A percentile compares a stretch with the other conserved stretches of the same genome.
Evolutionary conservation across 2,797 vertebrate species (phyloP).

Genomic region (Oryzias dopingdopingensis): DNA sequence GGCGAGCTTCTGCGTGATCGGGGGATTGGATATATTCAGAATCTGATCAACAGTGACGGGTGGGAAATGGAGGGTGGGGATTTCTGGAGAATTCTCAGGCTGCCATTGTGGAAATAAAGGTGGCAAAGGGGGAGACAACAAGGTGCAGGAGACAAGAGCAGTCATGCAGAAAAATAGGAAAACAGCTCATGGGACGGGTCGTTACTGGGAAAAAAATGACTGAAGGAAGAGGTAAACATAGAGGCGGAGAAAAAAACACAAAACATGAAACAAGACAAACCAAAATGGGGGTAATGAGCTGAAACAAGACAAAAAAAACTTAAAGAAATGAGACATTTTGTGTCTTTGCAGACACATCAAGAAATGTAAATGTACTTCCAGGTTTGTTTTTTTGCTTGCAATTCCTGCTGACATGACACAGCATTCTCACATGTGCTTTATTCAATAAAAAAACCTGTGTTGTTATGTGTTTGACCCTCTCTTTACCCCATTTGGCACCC

Average conservation of each 20-base stretch:
- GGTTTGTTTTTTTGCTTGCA: too few species aligned
- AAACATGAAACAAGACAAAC: not conserved
- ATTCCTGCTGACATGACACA: too few species aligned
- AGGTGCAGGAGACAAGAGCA: constrained; percentile 33
- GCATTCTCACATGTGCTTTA: too few species aligned
- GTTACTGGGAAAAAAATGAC: not conserved
- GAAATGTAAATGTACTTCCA: not conserved
- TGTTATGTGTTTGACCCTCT: constrained; percentile 5
- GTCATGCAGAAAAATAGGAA: constrained; percentile 35
- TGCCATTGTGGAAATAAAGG: constrained; percentile 13
- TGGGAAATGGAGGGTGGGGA: constrained; percentile 49
- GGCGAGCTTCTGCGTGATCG: constrained; percentile 16
- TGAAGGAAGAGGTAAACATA: not conserved
- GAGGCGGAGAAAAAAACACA: not conserved
- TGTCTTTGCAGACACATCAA: not conserved
- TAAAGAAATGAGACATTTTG: not conserved
- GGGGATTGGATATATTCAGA: constrained; percentile 42
- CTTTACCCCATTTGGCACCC: constrained; percentile 12
- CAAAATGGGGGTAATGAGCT: not conserved
- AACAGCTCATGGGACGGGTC: constrained; percentile 11
- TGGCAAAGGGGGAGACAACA: constrained; percentile 1
- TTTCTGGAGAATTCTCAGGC: constrained; percentile 46
- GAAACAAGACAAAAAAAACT: not conserved
- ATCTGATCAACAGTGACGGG: constrained; percentile 51
- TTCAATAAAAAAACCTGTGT: too few species aligned